These are phyloP conservation scores for Protonibea diacanthus DNA, from an alignment of 2,797 vertebrate species.

Conservation along the genomic window DNA sequence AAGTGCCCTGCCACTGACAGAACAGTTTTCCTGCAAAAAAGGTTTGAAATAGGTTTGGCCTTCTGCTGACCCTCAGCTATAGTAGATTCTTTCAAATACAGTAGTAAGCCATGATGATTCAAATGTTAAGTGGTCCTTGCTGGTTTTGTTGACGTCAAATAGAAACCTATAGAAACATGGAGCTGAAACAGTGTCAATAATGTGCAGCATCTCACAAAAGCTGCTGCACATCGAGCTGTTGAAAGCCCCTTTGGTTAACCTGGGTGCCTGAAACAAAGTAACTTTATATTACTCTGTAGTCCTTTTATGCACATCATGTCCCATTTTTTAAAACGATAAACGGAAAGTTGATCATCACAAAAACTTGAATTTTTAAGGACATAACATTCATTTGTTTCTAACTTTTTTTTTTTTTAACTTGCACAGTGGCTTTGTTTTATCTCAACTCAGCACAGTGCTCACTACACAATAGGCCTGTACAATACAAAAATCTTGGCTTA, in stretches of 20 bases:
- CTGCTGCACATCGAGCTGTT: neutral
- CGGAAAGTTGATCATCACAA: neutral
- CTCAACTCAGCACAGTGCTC: neutral
- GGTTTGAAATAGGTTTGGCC: slow-evolving; percentile 47
- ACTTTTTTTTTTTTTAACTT: neutral
- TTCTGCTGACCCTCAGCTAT: slow-evolving; percentile 41
- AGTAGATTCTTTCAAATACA: slow-evolving; percentile 29
- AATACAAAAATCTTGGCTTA: neutral
- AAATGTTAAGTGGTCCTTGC: slow-evolving; percentile 28
- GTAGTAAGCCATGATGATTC: neutral
- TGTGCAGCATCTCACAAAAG: neutral
- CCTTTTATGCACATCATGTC: neutral
- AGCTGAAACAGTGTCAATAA: neutral
- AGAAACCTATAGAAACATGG: neutral
- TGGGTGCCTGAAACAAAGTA: too few relatives aligned
- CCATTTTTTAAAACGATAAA: neutral
- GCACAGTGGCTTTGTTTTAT: neutral
- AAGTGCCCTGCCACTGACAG: slow-evolving; percentile 33
- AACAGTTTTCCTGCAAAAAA: slow-evolving; percentile 38
- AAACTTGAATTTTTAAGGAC: neutral
- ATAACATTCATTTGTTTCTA: neutral
- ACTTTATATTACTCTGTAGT: neutral
- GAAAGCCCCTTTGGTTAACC: slow-evolving; percentile 1
- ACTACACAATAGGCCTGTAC: neutral
- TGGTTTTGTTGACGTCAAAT: slow-evolving; percentile 28